Evolutionary conservation across 2,888 invertebrate genomes (phyloP), one percentile per base, ranked within the genome.

Genomic region (Agonopterix heracliana): DNA sequence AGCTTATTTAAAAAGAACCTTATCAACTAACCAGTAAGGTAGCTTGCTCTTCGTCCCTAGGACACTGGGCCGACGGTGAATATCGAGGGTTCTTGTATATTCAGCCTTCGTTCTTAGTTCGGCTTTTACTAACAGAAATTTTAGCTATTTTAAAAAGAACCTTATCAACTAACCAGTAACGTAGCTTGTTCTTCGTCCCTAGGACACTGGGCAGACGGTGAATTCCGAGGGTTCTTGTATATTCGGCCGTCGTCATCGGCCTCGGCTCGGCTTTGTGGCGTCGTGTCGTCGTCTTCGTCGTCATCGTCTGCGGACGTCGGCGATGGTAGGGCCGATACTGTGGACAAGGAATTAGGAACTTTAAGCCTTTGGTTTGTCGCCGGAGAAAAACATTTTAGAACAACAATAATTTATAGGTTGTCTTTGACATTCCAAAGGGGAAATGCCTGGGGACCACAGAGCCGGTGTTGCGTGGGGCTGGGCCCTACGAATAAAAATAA

Each of bases 161-260:
- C n/a, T n/a, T 35, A 35, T 34, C 8, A 7, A 66, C 78, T 78
- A 62, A 92, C 93, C 76, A 96, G 81, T 49, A 95, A 79, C 0
- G 93, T 93, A 35, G 96, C 96, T 73, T 95, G 95, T 62, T 94
- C 94, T 67, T 96, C 96, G 70, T 96, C 95, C 36, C 96, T 79
- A 0, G 96, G 96, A 64, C 96, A 96, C 66, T 93, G 91, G 0
- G 93, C 94, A 8, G 96, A 96, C 4, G 96, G 96, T 0, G 95
- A 96, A 76, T 96, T 96, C 59, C 96, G 86, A 0, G 96, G 96
- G 84, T 96, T 96, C 80, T 96, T 96, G 82, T 96, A 96, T 44
- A 95, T 91, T 36, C 94, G 90, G 1, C 95, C 93, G 66, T 95
- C 95, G 63, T 95, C 95, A 56, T 95, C 94, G 1, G 92, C 92